A percentile compares a stretch with the other conserved stretches of the same genome.
Conservation (phyloP, 2,113 vertebrate species). For the Oreotrochilus melanogaster region DNA sequence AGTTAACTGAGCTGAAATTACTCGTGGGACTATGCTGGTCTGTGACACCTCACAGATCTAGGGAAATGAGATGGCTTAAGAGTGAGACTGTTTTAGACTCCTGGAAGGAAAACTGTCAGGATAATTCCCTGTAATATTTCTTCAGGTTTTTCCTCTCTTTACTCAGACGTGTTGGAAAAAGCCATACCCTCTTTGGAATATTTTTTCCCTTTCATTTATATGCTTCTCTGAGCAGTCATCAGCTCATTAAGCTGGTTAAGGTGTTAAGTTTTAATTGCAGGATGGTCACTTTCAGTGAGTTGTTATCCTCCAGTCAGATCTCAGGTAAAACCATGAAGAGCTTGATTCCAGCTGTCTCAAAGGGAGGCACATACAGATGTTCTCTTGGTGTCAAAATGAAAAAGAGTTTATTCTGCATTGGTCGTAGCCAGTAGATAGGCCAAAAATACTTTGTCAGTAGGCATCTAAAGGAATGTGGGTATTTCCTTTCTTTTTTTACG, state of each 20-base stretch:
- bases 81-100: not conserved
- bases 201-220: not conserved
- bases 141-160: not conserved
- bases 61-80: not conserved
- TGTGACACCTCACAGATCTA: not conserved
- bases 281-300: not conserved
- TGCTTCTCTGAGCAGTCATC: not conserved
- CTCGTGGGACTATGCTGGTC: not conserved
- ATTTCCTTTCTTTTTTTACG: not conserved
- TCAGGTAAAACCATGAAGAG: not conserved
- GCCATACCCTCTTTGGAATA: not conserved
- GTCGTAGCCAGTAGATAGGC: not conserved
- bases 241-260: not conserved
- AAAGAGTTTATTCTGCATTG: not conserved
- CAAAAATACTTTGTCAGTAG: not conserved
- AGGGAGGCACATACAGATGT: not conserved
- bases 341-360: not conserved
- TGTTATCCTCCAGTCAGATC: not conserved
- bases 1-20: not conserved
- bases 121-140: not conserved
- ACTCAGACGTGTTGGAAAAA: not conserved
- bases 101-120: not conserved
- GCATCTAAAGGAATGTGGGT: not conserved
- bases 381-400: not conserved
- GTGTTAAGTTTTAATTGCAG: not conserved